Percentiles rank a stretch among this genome's conserved stretches.
Evolutionary conservation across 2,888 invertebrate genomes (phyloP).

Genomic region (Pandemis heparana): DNA sequence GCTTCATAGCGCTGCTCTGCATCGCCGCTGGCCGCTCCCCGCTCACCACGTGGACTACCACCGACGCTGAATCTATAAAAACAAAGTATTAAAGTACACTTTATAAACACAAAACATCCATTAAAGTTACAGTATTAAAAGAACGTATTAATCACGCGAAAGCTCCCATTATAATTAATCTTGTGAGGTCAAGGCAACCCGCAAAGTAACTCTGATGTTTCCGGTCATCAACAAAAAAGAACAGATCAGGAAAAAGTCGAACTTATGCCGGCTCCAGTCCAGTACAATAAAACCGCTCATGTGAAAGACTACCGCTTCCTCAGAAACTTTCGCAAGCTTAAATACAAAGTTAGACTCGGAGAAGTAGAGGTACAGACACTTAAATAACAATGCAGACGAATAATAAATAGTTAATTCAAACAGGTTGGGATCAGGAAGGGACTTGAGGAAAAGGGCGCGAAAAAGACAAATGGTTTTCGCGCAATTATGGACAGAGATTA

Average conservation of each 20-base stretch:
- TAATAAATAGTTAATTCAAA: constrained; percentile 61
- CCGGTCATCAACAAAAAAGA: constrained; percentile 35
- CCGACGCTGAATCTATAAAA: constrained; percentile 90
- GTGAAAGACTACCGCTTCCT: constrained; percentile 29
- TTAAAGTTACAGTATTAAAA: constrained; percentile 10
- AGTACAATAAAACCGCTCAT: constrained; percentile 34
- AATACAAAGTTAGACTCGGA: background rate
- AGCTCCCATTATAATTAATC: constrained; percentile 29
- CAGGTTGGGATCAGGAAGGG: constrained; percentile 58
- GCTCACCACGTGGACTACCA: constrained; percentile 93
- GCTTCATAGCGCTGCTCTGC: constrained; percentile 76
- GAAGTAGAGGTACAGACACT: constrained; percentile 2
- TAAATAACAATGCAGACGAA: constrained; percentile 26
- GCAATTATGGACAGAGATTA: constrained; percentile 48
- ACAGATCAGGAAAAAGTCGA: constrained; percentile 24
- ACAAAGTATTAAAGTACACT: constrained; percentile 40
- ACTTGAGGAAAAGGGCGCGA: constrained; percentile 53
- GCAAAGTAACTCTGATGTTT: constrained; percentile 31
- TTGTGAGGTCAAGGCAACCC: constrained; percentile 26
- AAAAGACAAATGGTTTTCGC: constrained; percentile 64
- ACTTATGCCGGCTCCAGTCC: constrained; percentile 19
- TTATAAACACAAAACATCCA: constrained; percentile 11
- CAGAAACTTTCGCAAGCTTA: constrained; percentile 15
- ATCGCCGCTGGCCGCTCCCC: constrained; percentile 89
- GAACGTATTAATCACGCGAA: constrained; percentile 21